Percentiles rank a stretch among this genome's conserved stretches.
Conservation (phyloP, 2,797 vertebrate species). For the Leucoraja ocellata region DNA sequence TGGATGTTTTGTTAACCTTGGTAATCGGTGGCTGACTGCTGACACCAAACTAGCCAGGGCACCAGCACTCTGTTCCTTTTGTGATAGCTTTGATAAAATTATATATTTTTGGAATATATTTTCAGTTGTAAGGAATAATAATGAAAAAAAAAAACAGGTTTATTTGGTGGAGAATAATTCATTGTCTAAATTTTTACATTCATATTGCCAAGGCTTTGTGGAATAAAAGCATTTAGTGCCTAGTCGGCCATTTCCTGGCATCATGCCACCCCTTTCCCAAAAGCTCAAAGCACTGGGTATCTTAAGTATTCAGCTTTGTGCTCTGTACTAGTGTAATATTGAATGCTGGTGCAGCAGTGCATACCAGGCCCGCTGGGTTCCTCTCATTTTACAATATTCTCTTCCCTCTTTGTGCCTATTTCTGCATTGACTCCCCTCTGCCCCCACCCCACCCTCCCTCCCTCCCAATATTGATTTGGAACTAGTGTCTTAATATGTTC, state of each 20-base stretch:
- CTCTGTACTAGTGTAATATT: conserved; percentile 45
- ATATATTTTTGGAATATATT: background rate
- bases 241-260: conserved; percentile 62
- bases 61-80: background rate
- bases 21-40: background rate
- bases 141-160: background rate
- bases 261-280: conserved; percentile 57
- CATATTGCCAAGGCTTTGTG: conserved; percentile 41
- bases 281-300: conserved; percentile 54
- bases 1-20: background rate
- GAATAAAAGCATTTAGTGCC: conserved; percentile 64
- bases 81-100: background rate
- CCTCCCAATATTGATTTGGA: conserved; percentile 50
- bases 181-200: conserved; percentile 19
- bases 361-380: conserved; percentile 36
- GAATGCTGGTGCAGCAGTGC: conserved; percentile 41
- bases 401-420: conserved; percentile 3
- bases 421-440: background rate
- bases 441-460: background rate
- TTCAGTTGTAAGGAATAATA: background rate
- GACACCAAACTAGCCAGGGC: conserved; percentile 20
- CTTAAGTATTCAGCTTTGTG: conserved; percentile 51
- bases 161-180: conserved; percentile 14
- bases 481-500: conserved; percentile 69
- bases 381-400: conserved; percentile 6